These are phyloP conservation scores for Pyrocoelia pectoralis DNA, from an alignment of 2,888 invertebrate species.

Conservation along the genomic window DNA sequence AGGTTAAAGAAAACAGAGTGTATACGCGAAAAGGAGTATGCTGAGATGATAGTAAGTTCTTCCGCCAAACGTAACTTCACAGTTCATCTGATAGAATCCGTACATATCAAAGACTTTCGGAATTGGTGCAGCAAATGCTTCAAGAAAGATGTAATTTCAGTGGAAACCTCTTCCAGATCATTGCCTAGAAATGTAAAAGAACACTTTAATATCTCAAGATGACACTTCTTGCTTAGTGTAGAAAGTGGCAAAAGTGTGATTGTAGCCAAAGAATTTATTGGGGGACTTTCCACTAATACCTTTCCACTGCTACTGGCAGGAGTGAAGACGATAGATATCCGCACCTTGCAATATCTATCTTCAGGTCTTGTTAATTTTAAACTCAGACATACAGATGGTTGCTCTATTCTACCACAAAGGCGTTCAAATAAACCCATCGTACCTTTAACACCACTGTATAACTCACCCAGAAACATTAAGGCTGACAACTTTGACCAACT, in stretches of 20 bases:
- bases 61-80: constrained; percentile 8
- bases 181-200: neutral
- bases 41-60: neutral
- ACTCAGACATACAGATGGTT: no score
- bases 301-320: neutral
- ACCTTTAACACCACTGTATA: no score
- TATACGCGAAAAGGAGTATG: neutral
- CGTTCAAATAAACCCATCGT: no score
- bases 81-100: neutral
- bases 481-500: no score
- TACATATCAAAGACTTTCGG: constrained; percentile 3
- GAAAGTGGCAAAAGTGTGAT: neutral
- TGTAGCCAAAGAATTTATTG: neutral
- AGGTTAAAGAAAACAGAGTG: neutral
- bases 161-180: neutral
- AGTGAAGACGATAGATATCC: neutral
- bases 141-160: constrained; percentile 6
- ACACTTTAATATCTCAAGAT: neutral
- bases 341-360: no score
- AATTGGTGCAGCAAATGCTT: neutral
- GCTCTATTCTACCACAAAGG: no score
- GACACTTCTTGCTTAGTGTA: neutral
- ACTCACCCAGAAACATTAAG: no score
- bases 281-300: neutral
- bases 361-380: no score